phyloP scores from a whole-genome alignment of 2,888 invertebrate genomes.

The Drosophila tanythrix region DNA sequence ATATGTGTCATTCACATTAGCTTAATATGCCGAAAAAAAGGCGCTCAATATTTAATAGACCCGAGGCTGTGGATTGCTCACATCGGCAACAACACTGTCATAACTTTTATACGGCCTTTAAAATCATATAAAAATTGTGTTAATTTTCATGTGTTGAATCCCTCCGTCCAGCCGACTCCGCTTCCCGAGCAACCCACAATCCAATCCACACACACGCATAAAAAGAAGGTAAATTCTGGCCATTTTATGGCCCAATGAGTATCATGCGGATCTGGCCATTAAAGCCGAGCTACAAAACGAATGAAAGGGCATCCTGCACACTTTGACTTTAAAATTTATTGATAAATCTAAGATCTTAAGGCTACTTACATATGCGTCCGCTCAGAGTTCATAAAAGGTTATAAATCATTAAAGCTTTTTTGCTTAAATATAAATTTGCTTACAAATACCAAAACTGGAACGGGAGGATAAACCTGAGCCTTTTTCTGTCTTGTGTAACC shows the following conservation, averaged over 20 bases:
- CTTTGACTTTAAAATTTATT: constrained; percentile 71
- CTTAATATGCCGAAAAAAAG: constrained; percentile 73
- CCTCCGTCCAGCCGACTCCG: constrained; percentile 1
- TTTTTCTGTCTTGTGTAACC: neutral
- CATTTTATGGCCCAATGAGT: constrained; percentile 66
- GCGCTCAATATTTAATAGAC: constrained; percentile 62
- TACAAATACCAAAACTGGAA: constrained; percentile 7
- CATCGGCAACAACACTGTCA: constrained; percentile 52
- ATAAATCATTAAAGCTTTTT: constrained; percentile 38
- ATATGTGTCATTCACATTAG: constrained; percentile 68
- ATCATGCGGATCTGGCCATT: constrained; percentile 60
- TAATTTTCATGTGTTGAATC: constrained; percentile 75
- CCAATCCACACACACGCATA: neutral
- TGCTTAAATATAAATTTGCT: constrained; percentile 17
- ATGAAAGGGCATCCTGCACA: constrained; percentile 22
- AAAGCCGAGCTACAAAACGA: constrained; percentile 37
- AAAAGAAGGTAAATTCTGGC: constrained; percentile 55
- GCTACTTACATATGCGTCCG: constrained; percentile 40
- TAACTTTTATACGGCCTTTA: constrained; percentile 76
- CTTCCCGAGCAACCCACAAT: neutral
- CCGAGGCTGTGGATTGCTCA: constrained; percentile 41
- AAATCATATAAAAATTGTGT: constrained; percentile 77
- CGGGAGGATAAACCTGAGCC: neutral
- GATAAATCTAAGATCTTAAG: constrained; percentile 70
- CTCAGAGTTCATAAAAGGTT: constrained; percentile 17